Conservation (phyloP, 1,140 invertebrate species). For the Zaprionus gabonicus region DNA sequence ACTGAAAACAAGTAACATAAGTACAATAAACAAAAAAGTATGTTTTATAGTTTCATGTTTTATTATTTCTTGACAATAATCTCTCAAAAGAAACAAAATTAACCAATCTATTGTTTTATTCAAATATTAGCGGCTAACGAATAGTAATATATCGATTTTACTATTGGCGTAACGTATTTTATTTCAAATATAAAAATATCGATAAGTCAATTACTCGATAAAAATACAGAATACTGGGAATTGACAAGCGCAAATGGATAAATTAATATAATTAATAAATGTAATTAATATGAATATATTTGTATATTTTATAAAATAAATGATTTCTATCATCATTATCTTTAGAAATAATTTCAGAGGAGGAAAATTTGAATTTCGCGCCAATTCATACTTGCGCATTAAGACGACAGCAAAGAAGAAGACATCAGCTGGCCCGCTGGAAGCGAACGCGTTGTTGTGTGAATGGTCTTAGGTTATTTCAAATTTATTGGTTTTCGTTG, state of each 20-base stretch:
- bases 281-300: not conserved
- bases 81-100: not conserved
- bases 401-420: slow-evolving; percentile 20
- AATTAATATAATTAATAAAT: not conserved
- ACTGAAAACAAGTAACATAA: not conserved
- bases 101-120: not conserved
- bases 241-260: not conserved
- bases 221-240: not conserved
- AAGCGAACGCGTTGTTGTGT: slow-evolving; percentile 14
- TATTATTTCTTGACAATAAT: not conserved
- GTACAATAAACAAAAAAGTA: not conserved
- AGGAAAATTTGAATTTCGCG: not conserved
- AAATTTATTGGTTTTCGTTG: slow-evolving; percentile 28
- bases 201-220: not conserved
- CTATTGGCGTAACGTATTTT: no score
- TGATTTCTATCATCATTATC: not conserved
- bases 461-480: slow-evolving; percentile 41
- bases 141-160: not conserved
- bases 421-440: slow-evolving; percentile 22
- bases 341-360: not conserved
- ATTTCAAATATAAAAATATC: not conserved
- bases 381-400: not conserved
- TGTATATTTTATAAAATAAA: not conserved
- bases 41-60: not conserved
- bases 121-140: not conserved